These are phyloP conservation scores for Bombus confusus DNA, from an alignment of 1,140 invertebrate genomes.

Conservation along the genomic window DNA sequence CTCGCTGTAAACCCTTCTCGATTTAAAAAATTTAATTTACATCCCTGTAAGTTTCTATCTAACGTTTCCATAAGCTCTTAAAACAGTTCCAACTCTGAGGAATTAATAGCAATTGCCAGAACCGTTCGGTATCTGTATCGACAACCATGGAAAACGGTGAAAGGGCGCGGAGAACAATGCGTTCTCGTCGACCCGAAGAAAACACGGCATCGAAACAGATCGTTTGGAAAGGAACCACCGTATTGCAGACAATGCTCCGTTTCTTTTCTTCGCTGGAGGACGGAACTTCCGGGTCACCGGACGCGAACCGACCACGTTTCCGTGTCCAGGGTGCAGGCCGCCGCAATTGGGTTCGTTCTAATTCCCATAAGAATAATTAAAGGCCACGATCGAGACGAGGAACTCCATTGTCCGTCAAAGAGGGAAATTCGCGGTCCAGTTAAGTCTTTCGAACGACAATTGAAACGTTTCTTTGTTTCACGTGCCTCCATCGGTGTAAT, in stretches of 20 bases:
- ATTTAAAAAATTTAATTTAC: neutral
- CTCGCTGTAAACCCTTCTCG: too few relatives aligned
- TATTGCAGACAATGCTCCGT: neutral
- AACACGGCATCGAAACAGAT: neutral
- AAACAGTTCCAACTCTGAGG: neutral
- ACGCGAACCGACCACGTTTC: neutral
- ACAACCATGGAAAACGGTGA: neutral
- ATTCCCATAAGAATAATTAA: constrained; percentile 35
- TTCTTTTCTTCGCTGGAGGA: neutral
- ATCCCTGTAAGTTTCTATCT: neutral
- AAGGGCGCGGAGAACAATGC: neutral
- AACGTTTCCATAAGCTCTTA: neutral
- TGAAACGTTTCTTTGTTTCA: constrained; percentile 31
- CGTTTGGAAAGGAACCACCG: neutral
- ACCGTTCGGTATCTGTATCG: neutral
- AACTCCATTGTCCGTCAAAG: neutral
- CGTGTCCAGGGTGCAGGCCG: neutral
- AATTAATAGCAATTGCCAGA: neutral
- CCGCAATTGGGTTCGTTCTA: constrained; percentile 20
- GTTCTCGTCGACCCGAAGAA: too few relatives aligned
- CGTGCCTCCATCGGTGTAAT: neutral
- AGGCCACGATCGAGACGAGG: constrained; percentile 2
- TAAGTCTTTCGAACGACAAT: constrained; percentile 42
- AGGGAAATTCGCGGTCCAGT: constrained; percentile 51
- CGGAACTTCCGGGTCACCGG: constrained; percentile 1